Evolutionary conservation across 2,888 invertebrate genomes (phyloP), one percentile per base, ranked within the genome.

Genomic region (Malachius bipustulatus): DNA sequence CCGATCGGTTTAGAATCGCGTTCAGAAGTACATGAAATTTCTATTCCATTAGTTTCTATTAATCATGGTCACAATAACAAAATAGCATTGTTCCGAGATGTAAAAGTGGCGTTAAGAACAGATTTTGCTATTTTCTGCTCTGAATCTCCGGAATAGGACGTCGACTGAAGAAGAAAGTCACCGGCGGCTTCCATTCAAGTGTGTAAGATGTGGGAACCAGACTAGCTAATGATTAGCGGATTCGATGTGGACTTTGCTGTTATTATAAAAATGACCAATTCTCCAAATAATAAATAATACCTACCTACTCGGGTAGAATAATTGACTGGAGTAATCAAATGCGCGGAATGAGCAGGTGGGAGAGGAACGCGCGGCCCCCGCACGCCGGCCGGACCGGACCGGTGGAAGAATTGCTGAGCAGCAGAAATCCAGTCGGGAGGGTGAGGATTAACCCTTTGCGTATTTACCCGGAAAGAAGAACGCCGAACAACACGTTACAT

Each of bases 401-500:
- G 47, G 46, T 46, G 46, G 39, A 41, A 47, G 43, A 46, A 47
- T 44, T 44, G 46, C 45, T 41, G 46, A 46, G 44, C 45, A 43
- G 41, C 38, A 44, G 44, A 41, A 46, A 46, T 43, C 43, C 46
- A 33, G 34, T 30, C 31, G 43, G 32, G 38, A 42, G 36, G 36
- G 40, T 34, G 38, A 43, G 45, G 46, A 44, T 46, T 42, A 41
- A 41, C 43, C 32, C 38, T 27, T 34, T 42, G 45, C 47, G 45
- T 47, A 42, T 44, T 47, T 47, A 40, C 38, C 35, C 35, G 40
- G 38, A 41, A 42, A 41, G 39, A 42, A 43, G 42, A 43, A 42
- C n/a, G n/a, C n/a, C n/a, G n/a, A n/a, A n/a, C n/a, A n/a, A n/a
- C 43, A 47, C 46, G 46, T 47, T 47, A 47, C 46, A 46, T 47